A percentile compares a stretch with the other conserved stretches of the same genome.
These are phyloP conservation scores for Oasisia sp. DNA, from an alignment of 2,888 invertebrate species.

Conservation along the genomic window DNA sequence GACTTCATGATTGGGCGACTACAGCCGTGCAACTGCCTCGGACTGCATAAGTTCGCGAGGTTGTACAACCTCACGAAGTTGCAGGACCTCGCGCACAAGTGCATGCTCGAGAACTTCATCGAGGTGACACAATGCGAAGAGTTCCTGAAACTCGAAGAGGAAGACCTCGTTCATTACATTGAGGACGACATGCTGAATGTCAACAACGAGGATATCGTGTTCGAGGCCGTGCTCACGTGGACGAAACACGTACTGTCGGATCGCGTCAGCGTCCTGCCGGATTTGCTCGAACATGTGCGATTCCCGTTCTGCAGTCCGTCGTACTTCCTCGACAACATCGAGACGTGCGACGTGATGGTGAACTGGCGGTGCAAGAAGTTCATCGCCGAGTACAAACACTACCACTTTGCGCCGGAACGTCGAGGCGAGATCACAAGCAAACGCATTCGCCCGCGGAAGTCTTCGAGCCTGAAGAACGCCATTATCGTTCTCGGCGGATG, in stretches of 20 bases:
- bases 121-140: slow-evolving; percentile 61
- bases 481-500: background rate
- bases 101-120: slow-evolving; percentile 60
- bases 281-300: background rate
- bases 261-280: background rate
- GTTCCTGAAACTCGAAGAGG: slow-evolving; percentile 57
- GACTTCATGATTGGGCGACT: background rate
- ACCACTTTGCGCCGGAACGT: background rate
- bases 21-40: background rate
- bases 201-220: slow-evolving; percentile 56
- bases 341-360: background rate
- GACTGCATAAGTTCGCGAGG: background rate
- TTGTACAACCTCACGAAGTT: slow-evolving; percentile 61
- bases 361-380: slow-evolving; percentile 2
- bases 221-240: slow-evolving; percentile 59
- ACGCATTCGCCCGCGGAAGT: background rate
- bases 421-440: background rate
- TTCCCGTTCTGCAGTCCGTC: background rate
- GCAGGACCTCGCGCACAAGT: slow-evolving; percentile 54
- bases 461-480: background rate
- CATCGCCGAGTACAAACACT: background rate
- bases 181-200: slow-evolving; percentile 60
- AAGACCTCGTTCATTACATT: slow-evolving; percentile 52
- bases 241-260: slow-evolving; percentile 41
- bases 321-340: slow-evolving; percentile 6